Evolutionary conservation across 2,797 vertebrate genomes (phyloP).

Genomic region (Onychomys torridus): DNA sequence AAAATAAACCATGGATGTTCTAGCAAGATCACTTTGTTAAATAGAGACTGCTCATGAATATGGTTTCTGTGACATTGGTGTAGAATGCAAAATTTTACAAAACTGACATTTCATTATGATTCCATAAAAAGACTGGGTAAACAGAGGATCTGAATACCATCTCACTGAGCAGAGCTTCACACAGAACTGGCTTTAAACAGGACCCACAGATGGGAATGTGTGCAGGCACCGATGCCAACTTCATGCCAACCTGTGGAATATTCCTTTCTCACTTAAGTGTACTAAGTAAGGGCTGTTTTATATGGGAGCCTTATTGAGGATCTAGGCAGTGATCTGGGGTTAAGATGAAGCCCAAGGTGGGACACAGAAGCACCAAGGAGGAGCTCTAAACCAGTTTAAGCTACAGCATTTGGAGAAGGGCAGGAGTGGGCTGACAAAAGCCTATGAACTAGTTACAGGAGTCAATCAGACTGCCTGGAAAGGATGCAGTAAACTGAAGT

Average conservation of each 20-base stretch:
- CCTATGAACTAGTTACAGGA: background rate
- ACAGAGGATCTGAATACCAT: conserved; percentile 68
- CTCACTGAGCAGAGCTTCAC: background rate
- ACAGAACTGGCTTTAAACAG: conserved; percentile 55
- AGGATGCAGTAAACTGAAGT: background rate
- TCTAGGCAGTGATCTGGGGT: background rate
- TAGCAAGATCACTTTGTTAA: background rate
- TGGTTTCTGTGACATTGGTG: background rate
- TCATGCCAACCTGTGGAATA: conserved; percentile 67
- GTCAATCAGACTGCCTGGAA: background rate
- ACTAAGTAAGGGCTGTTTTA: background rate
- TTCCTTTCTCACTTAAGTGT: background rate
- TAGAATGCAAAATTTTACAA: background rate
- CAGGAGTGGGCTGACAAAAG: background rate
- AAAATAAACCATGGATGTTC: background rate
- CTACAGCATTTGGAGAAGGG: background rate
- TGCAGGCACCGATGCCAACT: background rate
- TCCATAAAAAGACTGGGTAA: conserved; percentile 21
- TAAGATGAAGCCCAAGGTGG: background rate
- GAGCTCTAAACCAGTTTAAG: conserved; percentile 51
- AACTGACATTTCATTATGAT: conserved; percentile 32
- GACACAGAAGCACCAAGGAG: background rate
- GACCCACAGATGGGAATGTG: conserved; percentile 63
- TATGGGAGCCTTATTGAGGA: background rate
- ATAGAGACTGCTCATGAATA: background rate